Percentiles rank a stretch among this genome's conserved stretches.
These are phyloP conservation scores for Dione juno DNA, from an alignment of 2,888 invertebrate genomes.

Conservation along the genomic window DNA sequence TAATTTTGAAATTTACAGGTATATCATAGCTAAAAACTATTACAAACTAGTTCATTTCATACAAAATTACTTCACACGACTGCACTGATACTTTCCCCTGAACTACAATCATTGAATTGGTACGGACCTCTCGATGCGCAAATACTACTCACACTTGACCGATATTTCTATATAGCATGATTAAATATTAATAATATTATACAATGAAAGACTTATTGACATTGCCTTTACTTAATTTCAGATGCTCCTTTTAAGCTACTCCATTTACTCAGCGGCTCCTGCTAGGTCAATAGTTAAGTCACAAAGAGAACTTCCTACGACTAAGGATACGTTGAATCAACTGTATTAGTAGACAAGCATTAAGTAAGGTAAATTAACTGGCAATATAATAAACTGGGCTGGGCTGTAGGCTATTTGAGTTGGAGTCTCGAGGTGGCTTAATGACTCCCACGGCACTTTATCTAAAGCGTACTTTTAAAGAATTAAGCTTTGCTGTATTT, in stretches of 20 bases:
- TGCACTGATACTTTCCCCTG: no score
- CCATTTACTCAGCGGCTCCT: not conserved
- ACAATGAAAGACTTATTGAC: no score
- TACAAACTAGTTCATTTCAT: no score
- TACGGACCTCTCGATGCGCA: no score
- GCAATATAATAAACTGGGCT: slow-evolving; percentile 15
- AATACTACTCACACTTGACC: no score
- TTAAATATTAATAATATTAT: no score
- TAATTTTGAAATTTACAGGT: no score
- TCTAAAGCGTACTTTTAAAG: not conserved
- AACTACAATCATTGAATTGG: no score
- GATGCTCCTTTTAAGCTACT: not conserved
- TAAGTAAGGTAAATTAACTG: slow-evolving; percentile 10
- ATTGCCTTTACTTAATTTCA: no score
- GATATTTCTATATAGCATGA: no score
- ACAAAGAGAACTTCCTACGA: not conserved
- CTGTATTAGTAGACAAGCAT: not conserved
- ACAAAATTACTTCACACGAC: no score
- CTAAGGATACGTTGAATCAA: not conserved
- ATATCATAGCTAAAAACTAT: no score
- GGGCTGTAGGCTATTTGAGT: slow-evolving; percentile 6
- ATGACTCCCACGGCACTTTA: slow-evolving; percentile 5
- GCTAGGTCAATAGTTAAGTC: not conserved
- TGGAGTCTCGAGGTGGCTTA: slow-evolving; percentile 11
- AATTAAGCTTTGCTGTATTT: slow-evolving; percentile 2